Evolutionary conservation across 2,888 invertebrate genomes (phyloP).

Genomic region (Macrosiphum euphorbiae): DNA sequence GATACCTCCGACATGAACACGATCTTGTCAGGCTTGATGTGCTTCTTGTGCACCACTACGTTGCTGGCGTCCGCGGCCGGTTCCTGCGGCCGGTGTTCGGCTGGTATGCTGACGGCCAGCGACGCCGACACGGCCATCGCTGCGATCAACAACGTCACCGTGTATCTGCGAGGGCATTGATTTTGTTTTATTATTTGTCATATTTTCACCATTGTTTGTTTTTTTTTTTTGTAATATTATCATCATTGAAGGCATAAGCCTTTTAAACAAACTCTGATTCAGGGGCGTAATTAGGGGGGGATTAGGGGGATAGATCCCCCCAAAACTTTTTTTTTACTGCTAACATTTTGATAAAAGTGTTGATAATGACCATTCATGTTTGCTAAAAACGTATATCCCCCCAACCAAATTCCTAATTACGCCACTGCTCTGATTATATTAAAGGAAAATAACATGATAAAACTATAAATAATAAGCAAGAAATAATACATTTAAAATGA

Average conservation of each 20-base stretch:
- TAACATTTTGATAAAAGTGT: too few species aligned
- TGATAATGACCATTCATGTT: too few species aligned
- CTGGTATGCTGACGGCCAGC: background rate
- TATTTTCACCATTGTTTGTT: background rate
- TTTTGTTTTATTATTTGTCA: background rate
- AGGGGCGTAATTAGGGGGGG: too few species aligned
- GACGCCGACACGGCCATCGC: slow-evolving; percentile 15
- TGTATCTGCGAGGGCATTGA: slow-evolving; percentile 4
- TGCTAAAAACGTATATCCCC: too few species aligned
- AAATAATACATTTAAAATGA: background rate
- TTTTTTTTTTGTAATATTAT: background rate
- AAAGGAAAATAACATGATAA: background rate
- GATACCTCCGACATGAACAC: background rate
- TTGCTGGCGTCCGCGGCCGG: background rate
- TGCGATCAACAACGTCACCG: background rate
- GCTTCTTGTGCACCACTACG: background rate
- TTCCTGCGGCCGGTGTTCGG: background rate
- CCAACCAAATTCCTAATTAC: too few species aligned
- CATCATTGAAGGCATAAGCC: too few species aligned
- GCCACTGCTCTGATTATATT: too few species aligned
- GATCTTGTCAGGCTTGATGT: background rate
- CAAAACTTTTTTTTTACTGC: too few species aligned
- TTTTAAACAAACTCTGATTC: background rate
- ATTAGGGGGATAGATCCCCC: too few species aligned
- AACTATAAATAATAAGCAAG: background rate